Conservation (phyloP, 2,797 vertebrate genomes). For the Pseudochirops cupreus region DNA sequence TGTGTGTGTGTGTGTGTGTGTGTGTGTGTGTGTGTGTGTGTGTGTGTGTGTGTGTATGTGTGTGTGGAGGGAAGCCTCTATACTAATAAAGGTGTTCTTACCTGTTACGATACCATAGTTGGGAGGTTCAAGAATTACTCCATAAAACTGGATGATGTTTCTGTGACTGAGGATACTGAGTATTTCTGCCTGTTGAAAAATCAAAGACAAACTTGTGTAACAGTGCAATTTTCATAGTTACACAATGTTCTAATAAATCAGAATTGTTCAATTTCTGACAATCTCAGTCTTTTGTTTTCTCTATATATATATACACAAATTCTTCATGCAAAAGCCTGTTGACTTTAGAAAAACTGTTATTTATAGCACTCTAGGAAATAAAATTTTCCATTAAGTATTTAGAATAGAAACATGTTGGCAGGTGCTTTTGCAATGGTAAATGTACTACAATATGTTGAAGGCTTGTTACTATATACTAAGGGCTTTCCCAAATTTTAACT, state of each 20-base stretch:
- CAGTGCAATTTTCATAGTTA: conserved; percentile 57
- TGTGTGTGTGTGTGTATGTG: too few relatives aligned
- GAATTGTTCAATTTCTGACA: not conserved
- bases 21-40: too few relatives aligned
- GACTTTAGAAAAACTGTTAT: not conserved
- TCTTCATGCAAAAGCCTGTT: not conserved
- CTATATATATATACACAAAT: not conserved
- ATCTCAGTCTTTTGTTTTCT: not conserved
- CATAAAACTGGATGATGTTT: conserved; percentile 99
- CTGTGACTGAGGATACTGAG: conserved; percentile 98
- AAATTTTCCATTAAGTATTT: not conserved
- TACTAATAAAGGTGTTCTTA: conserved; percentile 83
- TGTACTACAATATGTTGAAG: not conserved
- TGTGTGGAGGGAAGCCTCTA: too few relatives aligned
- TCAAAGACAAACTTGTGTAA: conserved; percentile 66
- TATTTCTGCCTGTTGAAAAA: conserved; percentile 94
- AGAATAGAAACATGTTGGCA: not conserved
- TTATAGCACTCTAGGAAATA: not conserved
- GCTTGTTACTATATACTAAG: not conserved
- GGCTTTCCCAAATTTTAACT: not conserved
- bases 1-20: too few relatives aligned
- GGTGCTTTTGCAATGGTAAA: not conserved
- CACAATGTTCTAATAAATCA: conserved; percentile 37
- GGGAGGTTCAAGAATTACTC: conserved; percentile 95
- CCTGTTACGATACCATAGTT: conserved; percentile 99